Conservation (phyloP, 2,113 vertebrate genomes). For the Odocoileus virginianus region DNA sequence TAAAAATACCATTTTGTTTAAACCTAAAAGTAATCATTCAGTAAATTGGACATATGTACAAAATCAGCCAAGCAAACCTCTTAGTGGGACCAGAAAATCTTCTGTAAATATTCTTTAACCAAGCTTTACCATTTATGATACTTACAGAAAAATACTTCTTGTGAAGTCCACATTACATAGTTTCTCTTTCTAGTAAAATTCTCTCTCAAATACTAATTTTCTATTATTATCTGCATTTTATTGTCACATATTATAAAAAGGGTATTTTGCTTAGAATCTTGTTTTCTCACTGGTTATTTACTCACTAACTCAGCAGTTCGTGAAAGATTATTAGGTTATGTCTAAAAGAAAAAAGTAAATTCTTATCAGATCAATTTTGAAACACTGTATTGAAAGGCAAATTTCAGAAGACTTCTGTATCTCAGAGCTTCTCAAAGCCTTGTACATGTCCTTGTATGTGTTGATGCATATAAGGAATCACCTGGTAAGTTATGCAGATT, state of each 20-base stretch:
- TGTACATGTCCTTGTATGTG: not conserved
- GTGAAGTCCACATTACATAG: not conserved
- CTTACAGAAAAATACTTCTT: not conserved
- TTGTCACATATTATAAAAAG: not conserved
- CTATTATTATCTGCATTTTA: not conserved
- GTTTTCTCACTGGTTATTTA: not conserved
- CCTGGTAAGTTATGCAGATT: not conserved
- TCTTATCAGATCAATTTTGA: not conserved
- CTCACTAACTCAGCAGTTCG: not conserved
- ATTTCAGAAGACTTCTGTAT: not conserved
- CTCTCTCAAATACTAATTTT: not conserved
- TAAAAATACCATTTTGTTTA: not conserved
- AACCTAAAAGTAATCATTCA: not conserved
- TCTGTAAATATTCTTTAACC: not conserved
- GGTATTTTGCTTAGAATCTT: not conserved
- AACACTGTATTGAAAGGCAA: not conserved
- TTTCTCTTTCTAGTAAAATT: not conserved
- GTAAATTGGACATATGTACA: not conserved
- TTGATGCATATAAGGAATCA: not conserved
- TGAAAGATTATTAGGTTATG: not conserved
- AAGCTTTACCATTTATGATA: not conserved
- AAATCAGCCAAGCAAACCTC: not conserved
- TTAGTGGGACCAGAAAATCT: not conserved
- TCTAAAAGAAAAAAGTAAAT: not conserved
- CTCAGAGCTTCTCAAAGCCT: not conserved